Percentiles rank a stretch among this genome's conserved stretches.
Conservation (phyloP, 2,888 invertebrate genomes). For the Cyclophora albipunctata region DNA sequence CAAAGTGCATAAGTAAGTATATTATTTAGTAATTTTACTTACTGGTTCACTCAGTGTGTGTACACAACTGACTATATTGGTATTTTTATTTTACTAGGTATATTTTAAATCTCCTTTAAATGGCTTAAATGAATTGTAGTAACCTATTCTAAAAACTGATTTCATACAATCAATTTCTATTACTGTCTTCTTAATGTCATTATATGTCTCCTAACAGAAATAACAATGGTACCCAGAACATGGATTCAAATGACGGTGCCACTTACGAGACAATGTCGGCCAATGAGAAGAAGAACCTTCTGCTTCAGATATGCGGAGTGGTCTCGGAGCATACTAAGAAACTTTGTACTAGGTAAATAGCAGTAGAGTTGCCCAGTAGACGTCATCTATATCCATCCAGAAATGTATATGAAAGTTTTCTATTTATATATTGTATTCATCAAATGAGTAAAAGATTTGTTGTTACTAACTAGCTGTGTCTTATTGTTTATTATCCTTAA, state of each 20-base stretch:
- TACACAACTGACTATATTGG: too few relatives aligned
- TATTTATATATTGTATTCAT: too few relatives aligned
- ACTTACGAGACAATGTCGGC: conserved; percentile 78
- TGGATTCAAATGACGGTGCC: conserved; percentile 71
- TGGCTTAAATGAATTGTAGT: not conserved
- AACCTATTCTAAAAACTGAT: not conserved
- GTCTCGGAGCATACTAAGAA: conserved; percentile 84
- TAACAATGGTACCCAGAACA: conserved; percentile 53
- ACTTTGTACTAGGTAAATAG: conserved; percentile 77
- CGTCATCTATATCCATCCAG: not conserved
- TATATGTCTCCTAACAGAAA: conserved; percentile 29
- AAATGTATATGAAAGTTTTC: not conserved
- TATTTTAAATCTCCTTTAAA: not conserved
- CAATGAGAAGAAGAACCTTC: conserved; percentile 76
- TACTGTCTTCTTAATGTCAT: too few relatives aligned
- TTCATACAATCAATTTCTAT: too few relatives aligned
- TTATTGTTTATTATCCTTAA: too few relatives aligned
- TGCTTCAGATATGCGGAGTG: conserved; percentile 82
- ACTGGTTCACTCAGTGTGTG: too few relatives aligned
- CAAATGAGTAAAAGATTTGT: too few relatives aligned
- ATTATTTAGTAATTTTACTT: not conserved
- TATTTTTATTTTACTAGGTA: not conserved
- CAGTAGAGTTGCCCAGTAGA: not conserved
- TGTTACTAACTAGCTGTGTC: too few relatives aligned
- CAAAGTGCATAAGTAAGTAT: conserved; percentile 61